Conservation (phyloP, 2,113 vertebrate species). For the Heterotilapia buettikoferi region DNA sequence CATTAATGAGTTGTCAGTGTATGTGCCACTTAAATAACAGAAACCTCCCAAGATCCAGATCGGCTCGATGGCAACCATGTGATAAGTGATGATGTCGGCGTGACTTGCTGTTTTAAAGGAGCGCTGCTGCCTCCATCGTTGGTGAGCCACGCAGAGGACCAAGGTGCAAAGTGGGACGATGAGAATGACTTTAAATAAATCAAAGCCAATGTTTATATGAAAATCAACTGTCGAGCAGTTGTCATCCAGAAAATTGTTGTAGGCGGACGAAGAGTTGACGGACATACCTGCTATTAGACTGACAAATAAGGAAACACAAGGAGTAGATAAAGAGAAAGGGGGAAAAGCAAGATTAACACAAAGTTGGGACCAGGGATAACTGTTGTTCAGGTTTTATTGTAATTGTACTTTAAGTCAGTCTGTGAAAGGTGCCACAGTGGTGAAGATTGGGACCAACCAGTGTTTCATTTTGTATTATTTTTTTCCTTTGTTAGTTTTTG, state of each 20-base stretch:
- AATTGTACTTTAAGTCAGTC: background rate
- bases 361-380: background rate
- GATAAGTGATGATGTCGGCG: background rate
- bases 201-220: rapidly evolving
- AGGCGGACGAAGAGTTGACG: rapidly evolving
- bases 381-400: background rate
- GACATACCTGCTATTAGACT: background rate
- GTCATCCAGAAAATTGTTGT: background rate
- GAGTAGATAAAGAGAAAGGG: background rate
- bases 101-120: background rate
- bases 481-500: background rate
- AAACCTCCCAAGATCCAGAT: background rate
- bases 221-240: background rate
- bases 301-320: background rate
- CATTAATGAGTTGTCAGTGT: background rate
- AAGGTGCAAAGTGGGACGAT: background rate
- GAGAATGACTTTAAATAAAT: background rate
- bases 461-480: background rate
- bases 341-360: background rate
- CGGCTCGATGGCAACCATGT: background rate
- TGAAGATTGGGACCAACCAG: rapidly evolving
- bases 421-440: background rate
- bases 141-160: background rate
- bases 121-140: background rate
- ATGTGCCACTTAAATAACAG: background rate